Base-by-base conservation (phyloP, 2,113 vertebrate species). In the Tringa solitaria region DNA sequence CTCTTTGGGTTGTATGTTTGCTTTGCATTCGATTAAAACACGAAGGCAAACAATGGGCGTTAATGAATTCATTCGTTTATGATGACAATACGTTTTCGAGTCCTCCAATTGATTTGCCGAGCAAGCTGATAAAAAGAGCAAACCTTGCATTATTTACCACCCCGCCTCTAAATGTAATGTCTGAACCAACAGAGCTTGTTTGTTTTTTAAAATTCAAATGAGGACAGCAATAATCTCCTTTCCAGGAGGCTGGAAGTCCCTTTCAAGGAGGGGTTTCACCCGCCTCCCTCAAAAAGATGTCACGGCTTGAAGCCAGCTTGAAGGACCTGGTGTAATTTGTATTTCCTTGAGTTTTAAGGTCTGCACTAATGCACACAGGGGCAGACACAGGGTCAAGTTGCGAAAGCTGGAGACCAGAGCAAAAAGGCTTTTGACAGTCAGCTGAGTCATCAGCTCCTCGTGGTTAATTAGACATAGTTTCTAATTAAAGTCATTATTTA, bases 401-500 rank as follows among this genome's bases (percentile, higher is more conserved):
- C 12, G 23, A 68, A 95, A 96, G 65, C 60, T 60, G 67, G 6
- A 95, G 80, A 92, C 65, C 60, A 91, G 84, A 74, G 89, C 57
- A 50, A 88, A 96, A 96, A 68, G 60, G 93, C 83, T 96, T 97
- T 88, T 96, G 95, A 80, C 95, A 93, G 48, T 56, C 50, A 43
- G 80, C 94, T 97, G 97, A 98, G 83, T 97, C 97, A 96, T 97
- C 96, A 96, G 1, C 14, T 94, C 59, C 26, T 27, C 4, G 6
- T 74, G 86, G 93, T 96, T 97, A 98, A 97, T 97, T 97, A 96
- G 79, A 69, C 87, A 92, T 85, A 91, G 95, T 95, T 94, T 67
- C 76, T 97, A 98, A 98, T 98, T 96, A 97, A 97, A 98, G 87
- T 95, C 79, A 78, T 92, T 97, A 95, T 97, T 98, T 98, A 94